Evolutionary conservation across 2,888 invertebrate genomes (phyloP), one percentile per base, ranked within the genome.

Genomic region (Miltochrista miniata): DNA sequence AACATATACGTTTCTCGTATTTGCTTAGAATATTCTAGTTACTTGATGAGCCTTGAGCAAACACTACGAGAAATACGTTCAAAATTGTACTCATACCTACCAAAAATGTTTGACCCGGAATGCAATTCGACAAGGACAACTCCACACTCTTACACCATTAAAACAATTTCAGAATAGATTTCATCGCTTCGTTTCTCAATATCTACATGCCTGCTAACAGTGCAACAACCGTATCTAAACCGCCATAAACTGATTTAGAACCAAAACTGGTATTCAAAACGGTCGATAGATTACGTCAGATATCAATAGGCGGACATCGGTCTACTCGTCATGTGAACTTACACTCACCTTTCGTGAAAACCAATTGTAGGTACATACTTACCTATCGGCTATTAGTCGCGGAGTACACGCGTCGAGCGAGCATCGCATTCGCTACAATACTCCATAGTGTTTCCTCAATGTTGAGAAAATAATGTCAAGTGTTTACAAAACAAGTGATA

Each of bases 391-490:
- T n/a, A 50, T 45, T 45, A 55, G 51, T 51, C 42, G 57, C 43
- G 59, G 51, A 64, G 68, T 66, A 57, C 45, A 55, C 35, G 56
- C 60, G 44, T 29, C 56, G 53, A 8, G 10, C 8, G 2, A 31
- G 31, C 31, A n/a, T n/a, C n/a, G n/a, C n/a, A n/a, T n/a, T n/a
- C 53, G 51, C 46, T 48, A 55, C 51, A 8, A 7, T 24, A 42
- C 35, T 7, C 18, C 4, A 11, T 7, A 39, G 48, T 58, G 18
- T 24, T 42, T 13, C 12, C 12, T 35, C 41, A 33, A 45, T 74
- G 70, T 76, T 73, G 67, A 53, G 55, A 56, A 75, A 76, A 73
- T 70, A 71, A 72, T 74, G 74, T 51, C n/a, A 47, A 38, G 61
- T 76, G 76, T 76, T 68, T 68, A 69, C 69, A 66, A 49, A 68